Conservation (phyloP, 1,140 invertebrate species). For the Oreohelix idahoensis region DNA sequence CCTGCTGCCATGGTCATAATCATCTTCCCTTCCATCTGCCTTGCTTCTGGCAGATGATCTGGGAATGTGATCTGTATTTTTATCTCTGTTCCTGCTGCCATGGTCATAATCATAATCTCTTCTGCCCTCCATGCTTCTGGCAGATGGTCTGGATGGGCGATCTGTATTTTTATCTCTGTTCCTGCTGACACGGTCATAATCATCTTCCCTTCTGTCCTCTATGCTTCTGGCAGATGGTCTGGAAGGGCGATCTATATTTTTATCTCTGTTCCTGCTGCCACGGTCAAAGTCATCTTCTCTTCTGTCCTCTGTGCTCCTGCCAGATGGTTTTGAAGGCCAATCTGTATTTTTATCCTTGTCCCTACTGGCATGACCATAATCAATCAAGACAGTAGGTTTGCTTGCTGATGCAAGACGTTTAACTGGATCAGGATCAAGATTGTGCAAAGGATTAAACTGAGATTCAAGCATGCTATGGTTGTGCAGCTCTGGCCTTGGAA, state of each 20-base stretch:
- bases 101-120: not conserved
- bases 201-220: constrained; percentile 27
- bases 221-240: not conserved
- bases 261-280: not conserved
- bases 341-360: not conserved
- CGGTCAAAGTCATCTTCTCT: not conserved
- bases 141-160: not conserved
- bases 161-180: not conserved
- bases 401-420: not conserved
- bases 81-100: not conserved
- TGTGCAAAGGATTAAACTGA: not conserved
- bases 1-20: not conserved
- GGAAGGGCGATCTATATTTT: no score
- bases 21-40: constrained; percentile 29
- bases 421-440: constrained; percentile 2
- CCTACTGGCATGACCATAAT: not conserved
- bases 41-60: not conserved
- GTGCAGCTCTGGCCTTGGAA: not conserved
- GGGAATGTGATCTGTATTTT: no score
- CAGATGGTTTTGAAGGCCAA: not conserved
- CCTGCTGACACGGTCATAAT: not conserved
- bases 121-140: not conserved
- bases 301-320: not conserved
- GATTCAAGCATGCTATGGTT: no score
- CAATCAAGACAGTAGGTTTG: not conserved